Evolutionary conservation across 2,888 invertebrate genomes (phyloP).

Genomic region (Nymphalis urticae): DNA sequence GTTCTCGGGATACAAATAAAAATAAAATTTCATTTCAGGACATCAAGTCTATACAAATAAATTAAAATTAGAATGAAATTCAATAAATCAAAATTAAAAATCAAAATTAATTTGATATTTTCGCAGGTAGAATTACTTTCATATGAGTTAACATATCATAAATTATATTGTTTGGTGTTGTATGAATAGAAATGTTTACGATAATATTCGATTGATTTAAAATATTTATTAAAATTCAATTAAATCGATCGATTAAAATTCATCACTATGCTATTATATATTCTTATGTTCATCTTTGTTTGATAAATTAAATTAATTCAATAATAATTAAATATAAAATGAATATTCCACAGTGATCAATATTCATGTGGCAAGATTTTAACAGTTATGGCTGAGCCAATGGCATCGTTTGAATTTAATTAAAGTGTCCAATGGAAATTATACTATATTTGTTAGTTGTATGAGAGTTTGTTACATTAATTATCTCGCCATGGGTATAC

Average conservation of each 20-base stretch:
- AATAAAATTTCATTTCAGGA: no score
- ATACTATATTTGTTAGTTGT: constrained; percentile 16
- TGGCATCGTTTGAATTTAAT: constrained; percentile 29
- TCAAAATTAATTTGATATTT: no score
- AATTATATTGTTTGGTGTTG: no score
- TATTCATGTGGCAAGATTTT: constrained; percentile 31
- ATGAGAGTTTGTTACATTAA: constrained; percentile 28
- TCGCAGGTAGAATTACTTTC: no score
- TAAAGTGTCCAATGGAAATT: constrained; percentile 28
- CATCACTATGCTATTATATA: constrained; percentile 11
- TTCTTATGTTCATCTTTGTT: constrained; percentile 14
- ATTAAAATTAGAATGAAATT: no score
- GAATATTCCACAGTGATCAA: constrained; percentile 23
- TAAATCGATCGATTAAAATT: constrained; percentile 7
- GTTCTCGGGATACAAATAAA: no score
- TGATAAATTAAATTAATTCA: constrained; percentile 21
- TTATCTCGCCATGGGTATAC: constrained; percentile 30
- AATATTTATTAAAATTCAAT: not conserved
- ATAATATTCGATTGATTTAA: not conserved
- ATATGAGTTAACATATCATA: no score
- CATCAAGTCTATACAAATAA: no score
- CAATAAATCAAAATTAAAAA: no score
- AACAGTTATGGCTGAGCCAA: constrained; percentile 35
- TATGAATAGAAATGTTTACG: not conserved
- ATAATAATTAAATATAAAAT: constrained; percentile 22